Conservation (phyloP, 2,113 vertebrate genomes). For the Pterophyllum scalare region DNA sequence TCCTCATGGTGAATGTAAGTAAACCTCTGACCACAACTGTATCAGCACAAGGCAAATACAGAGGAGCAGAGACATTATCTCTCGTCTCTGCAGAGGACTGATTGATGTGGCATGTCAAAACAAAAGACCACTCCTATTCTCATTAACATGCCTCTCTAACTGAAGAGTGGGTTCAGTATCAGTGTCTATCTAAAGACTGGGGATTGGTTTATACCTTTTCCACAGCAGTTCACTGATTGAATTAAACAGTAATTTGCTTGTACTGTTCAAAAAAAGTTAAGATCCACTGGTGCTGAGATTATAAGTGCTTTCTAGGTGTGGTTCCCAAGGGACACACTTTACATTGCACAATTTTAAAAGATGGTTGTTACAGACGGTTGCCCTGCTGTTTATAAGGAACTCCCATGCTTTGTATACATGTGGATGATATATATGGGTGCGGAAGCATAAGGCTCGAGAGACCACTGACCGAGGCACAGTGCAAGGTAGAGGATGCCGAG, state of each 20-base stretch:
- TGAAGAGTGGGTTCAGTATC: too few species aligned
- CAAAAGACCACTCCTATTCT: not conserved
- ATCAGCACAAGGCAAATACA: not conserved
- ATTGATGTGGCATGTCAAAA: not conserved
- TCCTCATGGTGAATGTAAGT: too few species aligned
- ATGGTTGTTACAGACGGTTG: not conserved
- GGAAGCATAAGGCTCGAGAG: not conserved
- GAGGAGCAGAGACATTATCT: not conserved
- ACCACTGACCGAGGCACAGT: conserved; percentile 89
- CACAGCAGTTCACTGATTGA: not conserved
- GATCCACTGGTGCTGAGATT: not conserved
- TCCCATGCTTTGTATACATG: not conserved
- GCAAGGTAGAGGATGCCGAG: conserved; percentile 92
- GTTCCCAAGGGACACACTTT: not conserved
- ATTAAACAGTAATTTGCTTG: not conserved
- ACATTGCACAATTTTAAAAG: not conserved
- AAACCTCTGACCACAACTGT: too few species aligned
- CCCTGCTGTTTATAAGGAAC: not conserved
- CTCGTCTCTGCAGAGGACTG: not conserved
- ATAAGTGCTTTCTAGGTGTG: too few species aligned
- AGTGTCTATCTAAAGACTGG: too few species aligned
- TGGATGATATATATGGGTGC: accelerated
- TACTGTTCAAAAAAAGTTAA: not conserved
- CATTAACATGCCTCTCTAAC: not conserved
- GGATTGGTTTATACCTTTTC: not conserved